These are phyloP conservation scores for Mobula birostris DNA, from an alignment of 2,113 vertebrate genomes.

Conservation along the genomic window DNA sequence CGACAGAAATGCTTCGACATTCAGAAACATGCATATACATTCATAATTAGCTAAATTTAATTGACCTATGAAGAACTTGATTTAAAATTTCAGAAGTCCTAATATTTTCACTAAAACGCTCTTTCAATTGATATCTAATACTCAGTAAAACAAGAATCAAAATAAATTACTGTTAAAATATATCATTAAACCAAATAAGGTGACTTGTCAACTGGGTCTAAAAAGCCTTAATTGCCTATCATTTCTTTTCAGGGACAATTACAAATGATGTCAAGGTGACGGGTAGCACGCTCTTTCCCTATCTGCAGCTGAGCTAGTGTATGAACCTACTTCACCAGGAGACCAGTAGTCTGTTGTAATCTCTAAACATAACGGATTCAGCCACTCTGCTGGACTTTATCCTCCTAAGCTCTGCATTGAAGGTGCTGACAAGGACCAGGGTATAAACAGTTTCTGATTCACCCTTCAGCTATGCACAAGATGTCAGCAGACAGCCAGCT, in stretches of 20 bases:
- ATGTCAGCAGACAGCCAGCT: slow-evolving; percentile 42
- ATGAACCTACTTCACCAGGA: not conserved
- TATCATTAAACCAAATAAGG: not conserved
- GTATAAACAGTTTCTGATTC: slow-evolving; percentile 59
- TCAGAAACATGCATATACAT: too few species aligned
- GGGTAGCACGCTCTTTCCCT: slow-evolving; percentile 42
- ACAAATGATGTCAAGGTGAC: slow-evolving; percentile 35
- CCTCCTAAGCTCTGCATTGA: slow-evolving; percentile 44
- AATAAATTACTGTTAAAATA: not conserved
- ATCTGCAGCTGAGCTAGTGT: slow-evolving; percentile 41
- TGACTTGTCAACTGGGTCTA: not conserved
- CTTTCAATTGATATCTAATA: not conserved
- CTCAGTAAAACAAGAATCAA: not conserved
- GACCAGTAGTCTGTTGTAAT: slow-evolving; percentile 51
- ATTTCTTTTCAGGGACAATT: not conserved
- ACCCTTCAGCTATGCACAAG: slow-evolving; percentile 53
- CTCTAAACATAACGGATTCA: slow-evolving; percentile 43
- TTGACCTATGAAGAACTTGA: too few species aligned
- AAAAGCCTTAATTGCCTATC: not conserved
- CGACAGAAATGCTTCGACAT: too few species aligned
- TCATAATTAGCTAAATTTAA: too few species aligned
- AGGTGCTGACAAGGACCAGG: slow-evolving; percentile 59
- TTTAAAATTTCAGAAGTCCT: too few species aligned
- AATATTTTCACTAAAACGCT: not conserved
- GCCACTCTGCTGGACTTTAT: slow-evolving; percentile 53